Evolutionary conservation across 1,140 invertebrate species (phyloP), one percentile per base, ranked within the genome.

Genomic region (Nylanderia fulva): DNA sequence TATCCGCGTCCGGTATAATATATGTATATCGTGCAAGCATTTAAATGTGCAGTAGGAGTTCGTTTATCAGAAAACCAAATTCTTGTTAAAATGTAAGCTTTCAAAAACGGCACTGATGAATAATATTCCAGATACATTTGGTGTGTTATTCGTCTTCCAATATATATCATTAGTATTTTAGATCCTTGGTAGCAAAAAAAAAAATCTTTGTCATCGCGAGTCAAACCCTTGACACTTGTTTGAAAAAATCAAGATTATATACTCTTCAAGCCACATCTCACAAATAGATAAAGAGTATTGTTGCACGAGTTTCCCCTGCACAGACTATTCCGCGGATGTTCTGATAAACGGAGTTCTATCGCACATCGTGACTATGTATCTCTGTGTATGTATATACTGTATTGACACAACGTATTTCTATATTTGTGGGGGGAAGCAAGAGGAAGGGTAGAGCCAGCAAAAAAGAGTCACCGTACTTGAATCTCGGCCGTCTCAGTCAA

Each of bases 371-470:
- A 79, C 24, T 77, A 84, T 56, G 45, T 88, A 79, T 85, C 75
- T 72, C 61, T 80, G 64, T 88, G 58, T 79, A 85, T 84, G 61
- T n/a, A 56, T 42, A 87, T 86, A 74, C 42, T 88, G 64, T 89
- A 88, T 56, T 77, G 64, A 69, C 61, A 68, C 68, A 83, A 71
- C 56, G 45, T 75, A 75, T 88, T 85, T 89, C 77, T 92, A 92
- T 90, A 83, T 92, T 92, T 94, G 92, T 94, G 93, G 93, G 93
- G 94, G 94, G 93, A 94, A 94, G 93, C 94, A 94, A 94, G 93
- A 94, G 93, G 93, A 94, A 94, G 93, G 94, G 94, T 94, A 94
- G 94, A 94, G 94, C 94, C 94, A 94, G 94, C 94, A 94, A 94
- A 94, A 94, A 92, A 88, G 88, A 93, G 91, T 93, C 88, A 91